Percentiles rank a stretch among this genome's conserved stretches.
Conservation (phyloP, 2,797 vertebrate species). For the Tadarida brasiliensis region DNA sequence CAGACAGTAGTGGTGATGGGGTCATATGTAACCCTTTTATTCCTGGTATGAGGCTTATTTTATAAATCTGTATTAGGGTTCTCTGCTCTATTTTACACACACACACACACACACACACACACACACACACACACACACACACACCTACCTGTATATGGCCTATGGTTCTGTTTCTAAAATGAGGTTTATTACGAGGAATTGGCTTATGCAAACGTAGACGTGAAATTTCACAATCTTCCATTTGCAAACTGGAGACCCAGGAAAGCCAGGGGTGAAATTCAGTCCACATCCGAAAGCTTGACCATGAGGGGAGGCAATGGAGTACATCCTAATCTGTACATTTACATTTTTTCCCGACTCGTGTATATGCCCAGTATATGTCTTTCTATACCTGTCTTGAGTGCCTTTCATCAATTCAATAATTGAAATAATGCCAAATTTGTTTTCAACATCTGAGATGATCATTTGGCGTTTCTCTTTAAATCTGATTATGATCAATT, state of each 20-base stretch:
- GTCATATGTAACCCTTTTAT: background rate
- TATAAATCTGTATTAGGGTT: background rate
- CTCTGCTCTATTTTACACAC: background rate
- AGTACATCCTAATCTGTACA: background rate
- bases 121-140: background rate
- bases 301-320: background rate
- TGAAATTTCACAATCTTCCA: background rate
- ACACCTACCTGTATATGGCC: background rate
- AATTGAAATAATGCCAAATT: background rate
- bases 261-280: background rate
- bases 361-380: fast-evolving
- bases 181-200: background rate
- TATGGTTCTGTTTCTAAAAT: background rate
- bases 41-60: background rate
- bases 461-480: constrained; percentile 31
- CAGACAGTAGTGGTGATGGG: background rate
- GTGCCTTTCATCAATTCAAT: background rate
- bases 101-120: background rate
- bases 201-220: background rate
- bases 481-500: background rate
- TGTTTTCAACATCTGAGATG: background rate
- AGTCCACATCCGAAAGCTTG: background rate
- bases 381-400: background rate
- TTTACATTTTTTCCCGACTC: background rate
- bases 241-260: background rate